phyloP scores from a whole-genome alignment of 2,113 vertebrate genomes.

The Melanotaenia duboulayi region DNA sequence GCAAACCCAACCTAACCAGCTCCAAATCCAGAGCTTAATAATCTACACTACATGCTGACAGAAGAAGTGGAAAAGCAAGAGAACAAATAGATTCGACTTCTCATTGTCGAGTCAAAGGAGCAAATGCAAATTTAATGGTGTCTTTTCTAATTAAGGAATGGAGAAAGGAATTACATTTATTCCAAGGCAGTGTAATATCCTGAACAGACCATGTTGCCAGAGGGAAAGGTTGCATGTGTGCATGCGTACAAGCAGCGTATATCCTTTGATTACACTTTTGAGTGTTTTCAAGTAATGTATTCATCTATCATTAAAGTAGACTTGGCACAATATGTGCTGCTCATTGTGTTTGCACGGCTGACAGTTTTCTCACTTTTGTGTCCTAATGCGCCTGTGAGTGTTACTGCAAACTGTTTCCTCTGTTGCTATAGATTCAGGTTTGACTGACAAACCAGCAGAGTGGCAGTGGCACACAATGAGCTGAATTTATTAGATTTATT shows the following conservation, averaged over 20 bases:
- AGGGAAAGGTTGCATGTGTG: conserved; percentile 18
- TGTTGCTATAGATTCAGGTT: conserved; percentile 21
- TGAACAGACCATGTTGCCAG: conserved; percentile 23
- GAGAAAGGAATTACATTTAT: conserved; percentile 45
- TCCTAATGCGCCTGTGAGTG: conserved; percentile 15
- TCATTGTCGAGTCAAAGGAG: conserved; percentile 48
- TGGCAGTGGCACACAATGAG: not conserved
- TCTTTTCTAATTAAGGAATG: conserved; percentile 46
- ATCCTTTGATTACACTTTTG: not conserved
- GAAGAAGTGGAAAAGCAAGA: conserved; percentile 10
- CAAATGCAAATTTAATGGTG: conserved; percentile 55
- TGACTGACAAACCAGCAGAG: conserved; percentile 28
- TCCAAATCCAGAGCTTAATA: not conserved
- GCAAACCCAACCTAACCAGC: not conserved
- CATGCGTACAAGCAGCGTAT: not conserved
- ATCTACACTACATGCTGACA: not conserved
- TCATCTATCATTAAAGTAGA: conserved; percentile 6
- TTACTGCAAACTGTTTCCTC: conserved; percentile 45
- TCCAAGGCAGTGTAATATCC: conserved; percentile 39
- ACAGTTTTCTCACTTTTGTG: conserved; percentile 27
- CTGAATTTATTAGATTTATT: conserved; percentile 1
- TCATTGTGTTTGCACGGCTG: conserved; percentile 2
- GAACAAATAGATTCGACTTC: conserved; percentile 5
- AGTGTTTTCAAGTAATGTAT: conserved; percentile 5
- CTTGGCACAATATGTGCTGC: not conserved